Conservation (phyloP, 2,113 vertebrate genomes). For the Pimephales promelas region DNA sequence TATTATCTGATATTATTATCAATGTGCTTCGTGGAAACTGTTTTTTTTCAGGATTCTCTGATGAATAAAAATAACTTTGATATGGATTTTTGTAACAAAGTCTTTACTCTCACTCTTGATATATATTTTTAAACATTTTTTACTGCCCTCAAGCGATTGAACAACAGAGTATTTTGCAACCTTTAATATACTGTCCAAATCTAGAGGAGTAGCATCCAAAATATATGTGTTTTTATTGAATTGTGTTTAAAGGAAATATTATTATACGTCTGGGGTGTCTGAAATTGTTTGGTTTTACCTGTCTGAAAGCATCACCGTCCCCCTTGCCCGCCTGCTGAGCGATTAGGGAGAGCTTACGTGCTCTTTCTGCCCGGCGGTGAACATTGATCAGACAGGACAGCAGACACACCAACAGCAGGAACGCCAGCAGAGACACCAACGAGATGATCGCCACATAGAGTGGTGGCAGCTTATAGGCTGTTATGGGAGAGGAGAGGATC, state of each 20-base stretch:
- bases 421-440: constrained; percentile 70
- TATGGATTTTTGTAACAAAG: neutral
- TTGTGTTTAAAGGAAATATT: neutral
- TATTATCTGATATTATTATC: neutral
- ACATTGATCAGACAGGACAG: constrained; percentile 74
- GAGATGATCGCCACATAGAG: constrained; percentile 70
- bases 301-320: constrained; percentile 74
- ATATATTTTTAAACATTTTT: too few relatives aligned
- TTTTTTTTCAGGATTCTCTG: neutral
- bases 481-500: constrained; percentile 8
- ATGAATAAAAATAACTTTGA: neutral
- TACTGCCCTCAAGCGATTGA: neutral
- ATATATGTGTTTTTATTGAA: neutral
- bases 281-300: constrained; percentile 63
- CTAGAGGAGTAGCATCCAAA: neutral
- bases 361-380: constrained; percentile 71
- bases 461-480: constrained; percentile 69
- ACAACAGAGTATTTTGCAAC: neutral
- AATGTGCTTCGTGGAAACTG: neutral
- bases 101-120: neutral
- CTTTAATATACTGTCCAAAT: neutral
- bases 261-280: neutral
- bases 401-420: constrained; percentile 75
- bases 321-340: constrained; percentile 73
- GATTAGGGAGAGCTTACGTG: constrained; percentile 68